Conservation (phyloP, 2,797 vertebrate species). For the Cossypha caffra region DNA sequence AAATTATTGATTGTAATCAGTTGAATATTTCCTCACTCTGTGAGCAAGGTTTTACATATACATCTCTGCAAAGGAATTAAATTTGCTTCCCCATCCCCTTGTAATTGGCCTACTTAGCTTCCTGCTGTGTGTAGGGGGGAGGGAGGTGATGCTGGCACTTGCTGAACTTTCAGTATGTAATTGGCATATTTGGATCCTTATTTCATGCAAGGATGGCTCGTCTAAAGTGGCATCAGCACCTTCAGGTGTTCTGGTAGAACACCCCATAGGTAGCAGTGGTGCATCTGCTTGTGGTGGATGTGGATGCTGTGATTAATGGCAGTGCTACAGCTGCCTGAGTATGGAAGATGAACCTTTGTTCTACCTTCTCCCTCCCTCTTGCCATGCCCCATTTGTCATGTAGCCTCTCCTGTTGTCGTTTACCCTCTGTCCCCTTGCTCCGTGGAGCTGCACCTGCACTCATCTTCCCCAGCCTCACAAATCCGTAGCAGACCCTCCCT, state of each 20-base stretch:
- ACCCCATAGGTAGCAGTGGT: background rate
- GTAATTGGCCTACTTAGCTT: slow-evolving; percentile 1
- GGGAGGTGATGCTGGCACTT: background rate
- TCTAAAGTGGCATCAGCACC: background rate
- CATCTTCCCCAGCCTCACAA: background rate
- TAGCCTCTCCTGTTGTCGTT: background rate
- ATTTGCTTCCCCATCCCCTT: background rate
- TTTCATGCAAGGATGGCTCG: background rate
- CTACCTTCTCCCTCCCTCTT: background rate
- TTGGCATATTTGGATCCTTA: background rate
- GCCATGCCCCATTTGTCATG: slow-evolving; percentile 16
- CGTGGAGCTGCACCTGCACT: background rate
- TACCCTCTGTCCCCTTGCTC: background rate
- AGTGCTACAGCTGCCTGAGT: background rate
- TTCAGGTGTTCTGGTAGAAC: background rate
- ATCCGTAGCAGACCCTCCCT: background rate
- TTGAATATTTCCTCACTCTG: background rate
- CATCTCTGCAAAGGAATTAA: background rate
- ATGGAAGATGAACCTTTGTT: slow-evolving; percentile 48
- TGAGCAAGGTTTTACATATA: background rate
- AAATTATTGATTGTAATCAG: background rate
- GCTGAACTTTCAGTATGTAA: background rate
- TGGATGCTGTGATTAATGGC: slow-evolving; percentile 24
- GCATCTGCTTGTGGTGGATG: background rate
- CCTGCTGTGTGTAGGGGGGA: background rate